Evolutionary conservation across 1,140 invertebrate genomes (phyloP).

Genomic region (Euwallacea fornicatus): DNA sequence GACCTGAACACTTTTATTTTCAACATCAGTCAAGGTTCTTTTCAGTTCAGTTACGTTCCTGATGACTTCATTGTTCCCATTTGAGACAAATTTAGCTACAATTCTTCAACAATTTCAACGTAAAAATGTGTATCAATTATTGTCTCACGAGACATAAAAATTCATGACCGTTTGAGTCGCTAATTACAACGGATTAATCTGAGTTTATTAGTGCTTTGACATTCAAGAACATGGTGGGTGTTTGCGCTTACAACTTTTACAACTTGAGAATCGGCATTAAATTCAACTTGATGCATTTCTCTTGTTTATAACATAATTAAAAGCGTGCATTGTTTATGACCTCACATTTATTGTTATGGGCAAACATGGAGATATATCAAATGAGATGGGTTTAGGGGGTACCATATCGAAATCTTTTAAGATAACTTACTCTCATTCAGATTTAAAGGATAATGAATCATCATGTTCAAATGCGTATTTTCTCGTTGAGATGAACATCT

Average conservation of each 20-base stretch:
- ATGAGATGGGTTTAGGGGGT: not conserved
- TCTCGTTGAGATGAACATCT: too few species aligned
- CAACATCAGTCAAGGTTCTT: constrained; percentile 36
- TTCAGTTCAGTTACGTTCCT: not conserved
- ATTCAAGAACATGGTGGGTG: not conserved
- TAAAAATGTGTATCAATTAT: too few species aligned
- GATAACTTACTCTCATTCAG: too few species aligned
- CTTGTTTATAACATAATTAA: constrained; percentile 41
- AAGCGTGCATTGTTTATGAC: constrained; percentile 12
- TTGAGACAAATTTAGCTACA: too few species aligned
- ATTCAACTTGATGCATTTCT: constrained; percentile 40
- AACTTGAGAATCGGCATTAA: constrained; percentile 41
- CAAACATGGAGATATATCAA: not conserved
- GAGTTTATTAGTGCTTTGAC: not conserved
- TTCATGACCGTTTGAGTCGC: too few species aligned
- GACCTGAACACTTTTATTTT: constrained; percentile 39
- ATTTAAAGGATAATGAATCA: too few species aligned
- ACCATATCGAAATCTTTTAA: too few species aligned
- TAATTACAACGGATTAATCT: too few species aligned
- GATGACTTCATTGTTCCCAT: too few species aligned
- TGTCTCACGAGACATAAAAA: too few species aligned
- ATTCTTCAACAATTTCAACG: too few species aligned
- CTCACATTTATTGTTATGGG: constrained; percentile 19
- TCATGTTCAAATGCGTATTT: too few species aligned
- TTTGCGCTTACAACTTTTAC: constrained; percentile 19